Evolutionary conservation across 2,888 invertebrate genomes (phyloP), one percentile per base, ranked within the genome.

Genomic region (Petrophora chlorosata): DNA sequence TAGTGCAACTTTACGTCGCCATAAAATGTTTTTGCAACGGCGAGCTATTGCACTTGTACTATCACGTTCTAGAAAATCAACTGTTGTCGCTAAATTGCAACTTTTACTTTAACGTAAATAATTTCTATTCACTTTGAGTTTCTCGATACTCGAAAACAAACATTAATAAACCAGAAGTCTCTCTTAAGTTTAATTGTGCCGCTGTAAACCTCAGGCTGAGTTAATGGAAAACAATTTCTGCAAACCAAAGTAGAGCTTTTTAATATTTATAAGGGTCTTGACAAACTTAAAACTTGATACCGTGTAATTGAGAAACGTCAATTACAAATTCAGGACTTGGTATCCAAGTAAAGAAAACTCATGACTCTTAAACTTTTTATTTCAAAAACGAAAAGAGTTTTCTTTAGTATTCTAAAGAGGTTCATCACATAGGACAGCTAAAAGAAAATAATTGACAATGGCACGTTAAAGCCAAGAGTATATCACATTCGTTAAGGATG

Each of bases 1-100:
- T 53, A 54, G 44, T 54, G 52, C 42, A 58, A 46, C 52, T 56
- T 58, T 50, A 61, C 50, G 40, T 41, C 48, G 38, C 47, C 38
- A 52, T 56, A 54, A 54, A 56, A 48, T 38, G 56, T 54, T 56
- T 53, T 54, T 51, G 50, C 38, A 38, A 7, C 52, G 34, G 47
- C 36, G 10, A 41, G 29, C 46, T 35, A 49, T 40, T 28, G 51
- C 46, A 30, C 23, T 32, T 30, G 25, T 16, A 39, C 36, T 9
- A 7, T 30, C 30, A 32, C 33, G 25, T 39, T 28, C 23, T 23
- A 44, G 49, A 34, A 40, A 51, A 34, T 40, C 46, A 35, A 17
- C 16, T 8, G 26, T n/a, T 17, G 34, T 43, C 4, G 19, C 35
- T 30, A 42, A 52, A 47, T 33, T 40, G 15, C 28, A 28, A 14